Conservation (phyloP, 1,140 invertebrate species). For the Macrostomum lignano region DNA sequence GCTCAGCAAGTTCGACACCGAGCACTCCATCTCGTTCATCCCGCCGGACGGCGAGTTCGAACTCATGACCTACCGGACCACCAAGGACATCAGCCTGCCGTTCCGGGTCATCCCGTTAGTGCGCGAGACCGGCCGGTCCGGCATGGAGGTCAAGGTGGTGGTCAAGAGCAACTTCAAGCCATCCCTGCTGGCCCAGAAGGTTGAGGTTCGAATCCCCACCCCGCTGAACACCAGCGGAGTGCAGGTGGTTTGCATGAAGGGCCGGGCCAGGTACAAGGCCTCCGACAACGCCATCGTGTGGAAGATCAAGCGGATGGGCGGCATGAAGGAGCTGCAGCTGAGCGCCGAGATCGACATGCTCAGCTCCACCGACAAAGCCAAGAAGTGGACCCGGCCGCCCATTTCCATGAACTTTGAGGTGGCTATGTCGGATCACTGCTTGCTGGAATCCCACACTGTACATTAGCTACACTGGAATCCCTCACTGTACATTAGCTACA, state of each 20-base stretch:
- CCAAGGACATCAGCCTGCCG: constrained; percentile 77
- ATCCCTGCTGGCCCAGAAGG: constrained; percentile 85
- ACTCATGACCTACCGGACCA: constrained; percentile 48
- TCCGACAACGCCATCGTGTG: constrained; percentile 98
- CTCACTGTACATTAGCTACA: too few species aligned
- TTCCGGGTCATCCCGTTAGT: constrained; percentile 96
- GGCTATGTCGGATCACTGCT: too few species aligned
- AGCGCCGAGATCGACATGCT: constrained; percentile 97
- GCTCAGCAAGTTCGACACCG: constrained; percentile 94
- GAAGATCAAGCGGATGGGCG: constrained; percentile 99
- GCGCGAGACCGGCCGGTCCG: constrained; percentile 78
- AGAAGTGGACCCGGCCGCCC: constrained; percentile 98
- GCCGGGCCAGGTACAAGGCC: constrained; percentile 97
- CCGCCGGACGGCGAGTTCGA: constrained; percentile 99
- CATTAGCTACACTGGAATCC: too few species aligned
- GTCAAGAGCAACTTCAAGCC: constrained; percentile 98
- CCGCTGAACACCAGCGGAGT: constrained; percentile 93
- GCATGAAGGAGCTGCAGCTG: constrained; percentile 97
- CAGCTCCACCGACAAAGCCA: constrained; percentile 54
- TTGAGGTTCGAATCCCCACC: constrained; percentile 92
- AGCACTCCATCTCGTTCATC: constrained; percentile 98
- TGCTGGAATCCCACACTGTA: too few species aligned
- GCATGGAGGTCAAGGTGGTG: constrained; percentile 98
- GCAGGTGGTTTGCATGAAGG: constrained; percentile 90
- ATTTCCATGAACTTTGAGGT: constrained; percentile 99